phyloP scores from a whole-genome alignment of 2,113 vertebrate genomes.

The Eubucco bourcierii region DNA sequence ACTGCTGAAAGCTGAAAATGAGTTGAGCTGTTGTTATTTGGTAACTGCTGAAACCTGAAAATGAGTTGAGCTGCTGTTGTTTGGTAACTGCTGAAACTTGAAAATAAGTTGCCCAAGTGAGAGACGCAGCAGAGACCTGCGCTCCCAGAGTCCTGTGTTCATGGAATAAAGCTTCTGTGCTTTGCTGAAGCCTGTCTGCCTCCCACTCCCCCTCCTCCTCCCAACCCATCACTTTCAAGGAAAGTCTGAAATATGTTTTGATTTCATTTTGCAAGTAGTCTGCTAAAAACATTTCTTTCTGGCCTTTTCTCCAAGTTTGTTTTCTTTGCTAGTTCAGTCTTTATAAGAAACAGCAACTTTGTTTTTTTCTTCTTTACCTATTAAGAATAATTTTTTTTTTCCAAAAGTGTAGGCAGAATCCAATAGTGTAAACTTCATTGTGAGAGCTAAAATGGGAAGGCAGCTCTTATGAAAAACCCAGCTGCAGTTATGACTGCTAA shows the following conservation, averaged over 20 bases:
- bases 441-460: neutral
- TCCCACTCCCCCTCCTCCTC: neutral
- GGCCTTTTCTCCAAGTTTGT: constrained; percentile 27
- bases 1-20: too few species aligned
- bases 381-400: constrained; percentile 49
- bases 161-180: neutral
- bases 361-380: neutral
- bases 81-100: neutral
- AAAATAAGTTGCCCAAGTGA: neutral
- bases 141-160: neutral
- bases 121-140: neutral
- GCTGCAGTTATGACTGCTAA: neutral
- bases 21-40: too few species aligned
- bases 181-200: neutral
- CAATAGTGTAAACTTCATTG: neutral
- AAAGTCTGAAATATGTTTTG: constrained; percentile 25
- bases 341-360: neutral
- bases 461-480: neutral
- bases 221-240: neutral
- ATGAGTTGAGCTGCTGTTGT: neutral
- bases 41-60: too few species aligned
- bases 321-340: constrained; percentile 37
- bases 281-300: constrained; percentile 27
- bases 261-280: constrained; percentile 32
- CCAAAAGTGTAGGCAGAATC: neutral